Base-by-base conservation (phyloP, 2,113 vertebrate species). In the Caranx melampygus region DNA sequence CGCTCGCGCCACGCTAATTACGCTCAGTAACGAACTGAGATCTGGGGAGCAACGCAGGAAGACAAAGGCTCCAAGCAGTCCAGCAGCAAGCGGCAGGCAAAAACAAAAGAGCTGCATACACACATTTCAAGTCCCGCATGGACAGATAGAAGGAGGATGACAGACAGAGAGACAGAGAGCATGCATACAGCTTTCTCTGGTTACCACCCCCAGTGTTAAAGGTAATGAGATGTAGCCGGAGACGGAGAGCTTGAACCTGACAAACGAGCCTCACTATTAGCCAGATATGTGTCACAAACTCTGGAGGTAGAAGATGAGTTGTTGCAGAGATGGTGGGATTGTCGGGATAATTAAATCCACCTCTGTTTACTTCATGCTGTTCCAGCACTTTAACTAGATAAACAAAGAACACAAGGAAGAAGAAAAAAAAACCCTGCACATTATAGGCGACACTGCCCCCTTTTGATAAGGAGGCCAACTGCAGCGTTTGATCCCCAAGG, bases 1-100 rank as follows among this genome's bases (percentile, higher is more conserved):
- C 49, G 67, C 86, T 87, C 79, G 72, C 83, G 76, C 90, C 84
- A 72, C 34, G 73, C 87, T 93, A 94, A 94, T 94, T 94, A 91
- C 79, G 62, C 74, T 90, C 87, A 79, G 84, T 90, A 91, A 92
- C 88, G 72, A 88, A 91, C 83, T 84, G 88, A 89, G 88, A 91
- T 89, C 81, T 83, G 78, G 88, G 89, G 89, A 89, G 87, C 81
- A 78, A 87, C 81, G 45, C 62, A 62, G 84, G 84, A 91, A 92
- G 88, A 91, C 83, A 89, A 87, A 89, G 86, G 87, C 88, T 84
- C 75, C 37, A 82, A 88, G 87, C 84, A 59, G 84, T 89, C 83
- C 84, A 26, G 87, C 78, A 74, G 77, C 69, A 65, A 74, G 76
- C 49, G 14, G 75, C 72, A 70, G 67, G 66, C 75, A 61, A 85